Evolutionary conservation across 2,797 vertebrate genomes (phyloP).

Genomic region (Myripristis murdjan): DNA sequence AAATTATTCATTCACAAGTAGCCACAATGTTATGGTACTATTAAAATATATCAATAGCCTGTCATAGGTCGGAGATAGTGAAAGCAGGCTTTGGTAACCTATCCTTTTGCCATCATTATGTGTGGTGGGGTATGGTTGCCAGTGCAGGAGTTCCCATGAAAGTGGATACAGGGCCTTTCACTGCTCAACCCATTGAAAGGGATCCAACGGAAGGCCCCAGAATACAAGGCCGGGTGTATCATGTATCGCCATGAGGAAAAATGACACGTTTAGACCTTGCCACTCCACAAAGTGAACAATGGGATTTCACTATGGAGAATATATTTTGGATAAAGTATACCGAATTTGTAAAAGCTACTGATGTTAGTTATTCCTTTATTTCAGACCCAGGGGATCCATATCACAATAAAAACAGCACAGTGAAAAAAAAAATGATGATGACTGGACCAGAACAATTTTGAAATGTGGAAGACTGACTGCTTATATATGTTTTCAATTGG

Average conservation of each 20-base stretch:
- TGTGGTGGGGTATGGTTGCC: slow-evolving; percentile 49
- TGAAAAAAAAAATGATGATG: no score
- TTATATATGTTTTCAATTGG: no score
- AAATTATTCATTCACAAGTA: neutral
- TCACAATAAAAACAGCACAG: no score
- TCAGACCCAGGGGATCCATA: no score
- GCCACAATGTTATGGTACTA: neutral
- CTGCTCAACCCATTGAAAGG: slow-evolving; percentile 71
- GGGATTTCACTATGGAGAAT: slow-evolving; percentile 18
- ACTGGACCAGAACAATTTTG: no score
- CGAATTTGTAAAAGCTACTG: neutral
- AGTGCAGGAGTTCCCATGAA: slow-evolving; percentile 80
- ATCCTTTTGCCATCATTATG: slow-evolving; percentile 31
- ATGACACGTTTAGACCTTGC: slow-evolving; percentile 32
- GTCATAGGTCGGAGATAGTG: slow-evolving; percentile 5
- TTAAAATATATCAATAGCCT: neutral
- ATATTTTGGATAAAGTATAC: neutral
- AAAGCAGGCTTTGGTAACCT: slow-evolving; percentile 26
- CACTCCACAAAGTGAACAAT: slow-evolving; percentile 35
- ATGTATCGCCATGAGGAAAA: slow-evolving; percentile 62
- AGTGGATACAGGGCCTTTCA: slow-evolving; percentile 81
- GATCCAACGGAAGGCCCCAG: slow-evolving; percentile 51
- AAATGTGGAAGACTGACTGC: no score
- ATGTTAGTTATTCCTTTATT: neutral
- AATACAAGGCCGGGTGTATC: slow-evolving; percentile 69